phyloP scores from a whole-genome alignment of 2,888 invertebrate genomes.

The Pteria penguin region DNA sequence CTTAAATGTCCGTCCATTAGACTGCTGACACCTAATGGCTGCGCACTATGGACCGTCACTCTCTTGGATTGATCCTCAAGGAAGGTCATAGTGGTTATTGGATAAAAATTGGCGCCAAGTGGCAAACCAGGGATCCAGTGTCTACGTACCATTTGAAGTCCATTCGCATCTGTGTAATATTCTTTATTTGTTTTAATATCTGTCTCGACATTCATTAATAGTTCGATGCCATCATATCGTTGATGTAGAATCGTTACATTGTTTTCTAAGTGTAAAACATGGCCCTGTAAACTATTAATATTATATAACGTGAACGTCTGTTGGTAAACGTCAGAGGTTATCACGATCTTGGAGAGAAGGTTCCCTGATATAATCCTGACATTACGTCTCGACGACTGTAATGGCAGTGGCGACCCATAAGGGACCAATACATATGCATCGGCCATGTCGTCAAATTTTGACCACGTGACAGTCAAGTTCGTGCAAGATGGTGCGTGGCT shows the following conservation, averaged over 20 bases:
- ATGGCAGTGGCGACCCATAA: neutral
- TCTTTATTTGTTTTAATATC: conserved; percentile 85
- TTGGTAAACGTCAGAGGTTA: conserved; percentile 81
- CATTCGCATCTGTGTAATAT: conserved; percentile 95
- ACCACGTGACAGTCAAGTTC: neutral
- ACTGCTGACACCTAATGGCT: conserved; percentile 86
- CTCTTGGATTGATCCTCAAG: conserved; percentile 84
- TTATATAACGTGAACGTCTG: conserved; percentile 17
- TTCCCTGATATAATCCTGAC: neutral
- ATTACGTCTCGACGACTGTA: neutral
- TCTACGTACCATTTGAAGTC: conserved; percentile 91
- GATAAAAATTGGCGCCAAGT: conserved; percentile 96
- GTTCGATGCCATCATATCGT: conserved; percentile 86
- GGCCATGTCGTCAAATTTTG: neutral
- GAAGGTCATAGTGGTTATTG: conserved; percentile 91
- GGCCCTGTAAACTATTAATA: conserved; percentile 82
- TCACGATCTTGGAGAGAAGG: conserved; percentile 82
- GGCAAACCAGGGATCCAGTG: conserved; percentile 91
- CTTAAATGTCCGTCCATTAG: conserved; percentile 52
- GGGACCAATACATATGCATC: conserved; percentile 21
- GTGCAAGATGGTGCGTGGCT: neutral
- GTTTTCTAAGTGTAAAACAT: conserved; percentile 86
- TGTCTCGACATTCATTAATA: conserved; percentile 93
- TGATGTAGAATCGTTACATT: conserved; percentile 82
- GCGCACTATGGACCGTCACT: conserved; percentile 69